Evolutionary conservation across 2,797 vertebrate species (phyloP).

Genomic region (Xenops minutus): DNA sequence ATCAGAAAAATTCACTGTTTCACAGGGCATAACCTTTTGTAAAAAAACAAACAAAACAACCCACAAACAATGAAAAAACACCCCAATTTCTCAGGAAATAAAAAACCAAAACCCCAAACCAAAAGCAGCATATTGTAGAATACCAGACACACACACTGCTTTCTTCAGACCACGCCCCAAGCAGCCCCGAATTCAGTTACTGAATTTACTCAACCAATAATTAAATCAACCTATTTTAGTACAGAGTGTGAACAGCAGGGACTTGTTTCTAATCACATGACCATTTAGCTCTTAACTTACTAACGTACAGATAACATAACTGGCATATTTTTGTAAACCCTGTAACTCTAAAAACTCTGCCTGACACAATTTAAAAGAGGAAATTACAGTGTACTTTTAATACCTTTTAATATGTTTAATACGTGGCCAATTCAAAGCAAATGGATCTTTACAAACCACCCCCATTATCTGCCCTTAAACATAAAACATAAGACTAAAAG

Average conservation of each 20-base stretch:
- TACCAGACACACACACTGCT: neutral
- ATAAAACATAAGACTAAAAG: neutral
- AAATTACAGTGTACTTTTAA: neutral
- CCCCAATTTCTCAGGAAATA: neutral
- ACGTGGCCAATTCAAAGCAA: neutral
- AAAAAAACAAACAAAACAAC: neutral
- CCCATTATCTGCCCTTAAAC: conserved; percentile 3
- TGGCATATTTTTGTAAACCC: neutral
- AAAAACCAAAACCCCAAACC: neutral
- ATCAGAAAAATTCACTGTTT: neutral
- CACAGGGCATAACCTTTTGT: neutral
- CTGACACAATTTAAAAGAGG: neutral
- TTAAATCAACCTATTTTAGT: neutral
- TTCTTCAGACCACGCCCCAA: neutral
- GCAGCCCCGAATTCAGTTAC: neutral
- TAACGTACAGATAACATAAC: neutral
- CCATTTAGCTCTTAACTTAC: neutral
- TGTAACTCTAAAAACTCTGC: neutral
- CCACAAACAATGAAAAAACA: neutral
- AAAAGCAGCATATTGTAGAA: neutral
- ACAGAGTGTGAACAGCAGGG: neutral
- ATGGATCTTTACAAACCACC: neutral
- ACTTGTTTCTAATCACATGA: neutral
- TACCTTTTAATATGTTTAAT: neutral
- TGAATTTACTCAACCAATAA: neutral